phyloP scores from a whole-genome alignment of 2,797 vertebrate species.

The Sandelia bainsii region DNA sequence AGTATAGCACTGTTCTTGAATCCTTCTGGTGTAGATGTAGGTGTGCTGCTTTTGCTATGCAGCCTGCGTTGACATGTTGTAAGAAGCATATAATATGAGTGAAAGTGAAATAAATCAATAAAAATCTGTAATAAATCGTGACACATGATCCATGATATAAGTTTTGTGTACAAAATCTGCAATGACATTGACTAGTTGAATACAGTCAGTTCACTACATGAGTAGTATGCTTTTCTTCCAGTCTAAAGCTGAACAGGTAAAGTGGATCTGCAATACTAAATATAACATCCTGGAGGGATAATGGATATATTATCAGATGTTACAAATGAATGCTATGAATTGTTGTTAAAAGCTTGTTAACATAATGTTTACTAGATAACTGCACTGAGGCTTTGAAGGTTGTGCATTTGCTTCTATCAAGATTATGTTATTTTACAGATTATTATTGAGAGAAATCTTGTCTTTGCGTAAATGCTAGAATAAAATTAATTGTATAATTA shows the following conservation, averaged over 20 bases:
- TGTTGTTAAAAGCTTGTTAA: conserved; percentile 25
- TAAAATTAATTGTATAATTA: conserved; percentile 44
- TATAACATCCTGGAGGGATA: not conserved
- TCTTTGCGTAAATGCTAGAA: conserved; percentile 16
- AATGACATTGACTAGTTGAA: not conserved
- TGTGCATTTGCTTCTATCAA: not conserved
- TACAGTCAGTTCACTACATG: not conserved
- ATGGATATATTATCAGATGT: not conserved
- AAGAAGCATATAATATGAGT: not conserved
- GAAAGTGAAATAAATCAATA: not conserved
- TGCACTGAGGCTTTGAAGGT: conserved; percentile 8
- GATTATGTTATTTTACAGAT: conserved; percentile 18
- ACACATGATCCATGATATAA: not conserved
- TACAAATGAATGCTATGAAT: not conserved
- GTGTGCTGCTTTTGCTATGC: not conserved
- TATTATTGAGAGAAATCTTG: conserved; percentile 24
- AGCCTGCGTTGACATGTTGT: not conserved
- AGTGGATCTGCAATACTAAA: not conserved
- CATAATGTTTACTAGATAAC: conserved; percentile 22
- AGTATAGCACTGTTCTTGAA: not conserved
- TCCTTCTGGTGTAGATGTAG: not conserved
- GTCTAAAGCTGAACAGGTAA: not conserved
- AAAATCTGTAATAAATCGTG: not conserved
- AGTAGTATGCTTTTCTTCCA: not conserved
- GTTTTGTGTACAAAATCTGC: not conserved